phyloP scores from a whole-genome alignment of 2,113 vertebrate genomes.

The Neotoma lepida region DNA sequence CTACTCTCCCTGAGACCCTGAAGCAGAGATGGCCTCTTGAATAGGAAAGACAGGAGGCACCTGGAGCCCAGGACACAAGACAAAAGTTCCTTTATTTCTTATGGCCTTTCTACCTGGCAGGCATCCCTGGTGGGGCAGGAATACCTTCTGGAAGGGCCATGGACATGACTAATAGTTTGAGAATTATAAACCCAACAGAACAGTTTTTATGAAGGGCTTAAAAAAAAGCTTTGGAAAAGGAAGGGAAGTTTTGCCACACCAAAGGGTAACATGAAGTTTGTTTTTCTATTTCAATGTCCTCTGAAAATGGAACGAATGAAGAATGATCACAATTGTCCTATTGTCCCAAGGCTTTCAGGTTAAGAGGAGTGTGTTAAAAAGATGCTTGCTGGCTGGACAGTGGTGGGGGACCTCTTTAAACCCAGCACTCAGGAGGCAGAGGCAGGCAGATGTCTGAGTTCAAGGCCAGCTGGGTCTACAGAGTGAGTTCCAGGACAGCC shows the following conservation, averaged over 20 bases:
- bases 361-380: background rate
- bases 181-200: conserved; percentile 5
- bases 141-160: background rate
- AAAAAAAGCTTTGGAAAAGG: background rate
- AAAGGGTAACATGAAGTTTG: background rate
- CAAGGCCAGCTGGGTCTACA: background rate
- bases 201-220: background rate
- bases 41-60: background rate
- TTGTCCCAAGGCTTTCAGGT: background rate
- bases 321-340: background rate
- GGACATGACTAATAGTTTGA: background rate
- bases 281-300: background rate
- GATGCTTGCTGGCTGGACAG: background rate
- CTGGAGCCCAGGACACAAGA: background rate
- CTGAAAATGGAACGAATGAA: background rate
- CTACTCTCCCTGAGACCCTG: background rate
- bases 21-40: background rate
- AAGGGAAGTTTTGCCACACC: background rate
- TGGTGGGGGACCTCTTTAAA: no score
- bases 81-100: background rate
- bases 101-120: background rate
- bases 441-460: background rate
- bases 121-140: background rate
- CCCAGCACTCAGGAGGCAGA: background rate
- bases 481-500: background rate